A percentile compares a stretch with the other conserved stretches of the same genome.
phyloP scores from a whole-genome alignment of 2,797 vertebrate species.

The Megaceryle alcyon region DNA sequence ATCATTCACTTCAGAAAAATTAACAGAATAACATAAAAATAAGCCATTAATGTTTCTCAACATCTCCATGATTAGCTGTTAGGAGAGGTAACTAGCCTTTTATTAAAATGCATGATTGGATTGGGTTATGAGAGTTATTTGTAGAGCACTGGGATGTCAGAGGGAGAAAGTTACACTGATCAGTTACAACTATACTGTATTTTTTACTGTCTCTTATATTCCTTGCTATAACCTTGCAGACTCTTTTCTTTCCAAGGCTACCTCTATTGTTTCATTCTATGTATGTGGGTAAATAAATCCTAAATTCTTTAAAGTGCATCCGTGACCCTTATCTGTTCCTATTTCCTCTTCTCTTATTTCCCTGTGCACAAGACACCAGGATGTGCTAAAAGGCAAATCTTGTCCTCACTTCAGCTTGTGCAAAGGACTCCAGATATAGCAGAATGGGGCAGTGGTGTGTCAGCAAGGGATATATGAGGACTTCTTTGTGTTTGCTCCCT shows the following conservation, averaged over 20 bases:
- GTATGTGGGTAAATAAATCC: not conserved
- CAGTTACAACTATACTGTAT: accelerated
- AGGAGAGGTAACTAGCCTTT: not conserved
- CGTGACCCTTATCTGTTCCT: not conserved
- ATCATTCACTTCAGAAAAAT: not conserved
- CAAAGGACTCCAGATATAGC: not conserved
- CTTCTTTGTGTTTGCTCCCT: not conserved
- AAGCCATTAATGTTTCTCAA: not conserved
- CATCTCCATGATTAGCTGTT: not conserved
- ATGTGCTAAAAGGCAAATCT: conserved; percentile 17
- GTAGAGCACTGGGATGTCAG: not conserved
- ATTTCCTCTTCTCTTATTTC: not conserved
- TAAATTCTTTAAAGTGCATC: not conserved
- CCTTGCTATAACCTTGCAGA: not conserved
- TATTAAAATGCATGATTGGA: not conserved
- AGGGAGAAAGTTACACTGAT: not conserved
- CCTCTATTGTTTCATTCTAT: not conserved
- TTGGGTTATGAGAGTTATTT: not conserved
- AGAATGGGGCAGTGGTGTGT: not conserved
- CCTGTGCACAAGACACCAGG: not conserved
- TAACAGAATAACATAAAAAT: not conserved
- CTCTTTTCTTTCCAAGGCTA: not conserved
- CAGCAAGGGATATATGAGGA: not conserved
- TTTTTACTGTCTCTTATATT: not conserved
- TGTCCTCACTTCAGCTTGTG: not conserved